Conservation (phyloP, 2,113 vertebrate species). For the Oxygymnocypris stewartii region DNA sequence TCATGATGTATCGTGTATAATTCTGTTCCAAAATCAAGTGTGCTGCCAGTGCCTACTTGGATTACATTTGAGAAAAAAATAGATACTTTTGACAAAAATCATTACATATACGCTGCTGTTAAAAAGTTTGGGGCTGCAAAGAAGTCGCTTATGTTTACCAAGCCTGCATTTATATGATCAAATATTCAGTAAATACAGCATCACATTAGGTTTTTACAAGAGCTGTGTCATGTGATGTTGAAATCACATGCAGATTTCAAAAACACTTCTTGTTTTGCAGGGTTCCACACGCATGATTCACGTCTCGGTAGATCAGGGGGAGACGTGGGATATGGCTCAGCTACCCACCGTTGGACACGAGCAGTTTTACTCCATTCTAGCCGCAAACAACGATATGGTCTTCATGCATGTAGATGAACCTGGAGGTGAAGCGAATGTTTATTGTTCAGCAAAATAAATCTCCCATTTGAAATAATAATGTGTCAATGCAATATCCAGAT, state of each 20-base stretch:
- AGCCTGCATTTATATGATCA: too few relatives aligned
- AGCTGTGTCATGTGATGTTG: background rate
- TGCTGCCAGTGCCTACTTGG: background rate
- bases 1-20: background rate
- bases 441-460: background rate
- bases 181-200: too few relatives aligned
- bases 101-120: too few relatives aligned
- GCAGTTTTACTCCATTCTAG: constrained; percentile 94
- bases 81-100: too few relatives aligned
- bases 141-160: too few relatives aligned
- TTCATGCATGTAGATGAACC: constrained; percentile 96
- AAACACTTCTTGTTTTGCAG: constrained; percentile 64
- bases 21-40: background rate
- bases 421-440: constrained; percentile 75
- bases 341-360: constrained; percentile 88
- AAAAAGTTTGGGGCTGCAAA: too few relatives aligned
- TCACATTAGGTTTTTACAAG: background rate
- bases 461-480: background rate
- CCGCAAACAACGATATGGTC: constrained; percentile 87
- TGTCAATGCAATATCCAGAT: background rate
- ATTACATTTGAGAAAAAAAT: background rate
- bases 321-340: constrained; percentile 91
- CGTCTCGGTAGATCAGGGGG: constrained; percentile 86
- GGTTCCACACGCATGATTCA: constrained; percentile 82
- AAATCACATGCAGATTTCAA: background rate